Conservation (phyloP, 1,140 invertebrate genomes). For the Drosophila pachea region DNA sequence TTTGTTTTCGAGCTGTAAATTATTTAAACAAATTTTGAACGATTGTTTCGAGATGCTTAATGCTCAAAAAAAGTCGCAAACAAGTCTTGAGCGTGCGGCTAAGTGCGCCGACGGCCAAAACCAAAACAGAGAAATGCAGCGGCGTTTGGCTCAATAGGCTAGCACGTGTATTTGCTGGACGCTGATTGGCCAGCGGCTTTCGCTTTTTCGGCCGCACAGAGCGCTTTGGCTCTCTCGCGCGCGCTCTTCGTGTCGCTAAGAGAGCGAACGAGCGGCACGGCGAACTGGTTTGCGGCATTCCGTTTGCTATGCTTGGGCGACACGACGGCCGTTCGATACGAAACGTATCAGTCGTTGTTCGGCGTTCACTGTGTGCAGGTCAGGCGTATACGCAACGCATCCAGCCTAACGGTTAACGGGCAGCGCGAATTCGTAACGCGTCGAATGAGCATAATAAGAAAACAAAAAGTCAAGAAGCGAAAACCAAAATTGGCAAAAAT, state of each 20-base stretch:
- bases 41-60: slow-evolving; percentile 14
- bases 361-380: slow-evolving; percentile 63
- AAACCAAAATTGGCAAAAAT: slow-evolving; percentile 20
- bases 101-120: slow-evolving; percentile 32
- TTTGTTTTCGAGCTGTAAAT: slow-evolving; percentile 9
- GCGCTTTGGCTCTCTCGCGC: not conserved
- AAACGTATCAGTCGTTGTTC: slow-evolving; percentile 66
- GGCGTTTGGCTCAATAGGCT: slow-evolving; percentile 27
- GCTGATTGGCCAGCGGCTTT: slow-evolving; percentile 69
- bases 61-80: slow-evolving; percentile 5
- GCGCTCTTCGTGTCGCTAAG: slow-evolving; percentile 20
- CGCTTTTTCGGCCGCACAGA: slow-evolving; percentile 58
- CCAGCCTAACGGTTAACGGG: slow-evolving; percentile 40
- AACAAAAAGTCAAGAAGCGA: slow-evolving; percentile 11
- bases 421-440: slow-evolving; percentile 21
- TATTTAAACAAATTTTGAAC: slow-evolving; percentile 15
- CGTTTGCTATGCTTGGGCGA: slow-evolving; percentile 1
- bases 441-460: slow-evolving; percentile 32
- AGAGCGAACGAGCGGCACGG: slow-evolving; percentile 39
- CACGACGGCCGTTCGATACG: slow-evolving; percentile 7
- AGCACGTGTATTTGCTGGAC: slow-evolving; percentile 69
- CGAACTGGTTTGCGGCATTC: slow-evolving; percentile 4
- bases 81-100: slow-evolving; percentile 13
- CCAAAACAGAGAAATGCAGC: slow-evolving; percentile 70
- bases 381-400: slow-evolving; percentile 53